phyloP scores from a whole-genome alignment of 1,140 invertebrate species.

The Lasioglossum baleicum region DNA sequence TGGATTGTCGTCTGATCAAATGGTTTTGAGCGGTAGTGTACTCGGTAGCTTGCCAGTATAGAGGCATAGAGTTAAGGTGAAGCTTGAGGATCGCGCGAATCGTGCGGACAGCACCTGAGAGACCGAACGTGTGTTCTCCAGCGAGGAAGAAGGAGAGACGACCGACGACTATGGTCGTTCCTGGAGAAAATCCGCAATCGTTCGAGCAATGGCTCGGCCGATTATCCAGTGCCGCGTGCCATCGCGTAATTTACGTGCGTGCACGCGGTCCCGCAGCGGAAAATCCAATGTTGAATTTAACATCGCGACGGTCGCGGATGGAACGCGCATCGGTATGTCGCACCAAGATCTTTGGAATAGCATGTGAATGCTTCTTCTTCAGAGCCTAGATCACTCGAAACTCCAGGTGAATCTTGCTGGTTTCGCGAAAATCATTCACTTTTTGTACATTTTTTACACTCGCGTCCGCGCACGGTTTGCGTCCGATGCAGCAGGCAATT shows the following conservation, averaged over 20 bases:
- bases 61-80: constrained; percentile 45
- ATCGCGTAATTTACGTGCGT: constrained; percentile 41
- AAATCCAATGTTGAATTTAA: constrained; percentile 42
- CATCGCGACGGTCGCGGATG: neutral
- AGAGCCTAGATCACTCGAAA: neutral
- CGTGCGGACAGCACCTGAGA: neutral
- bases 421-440: constrained; percentile 33
- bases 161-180: neutral
- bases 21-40: neutral
- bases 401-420: neutral
- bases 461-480: neutral
- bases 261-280: constrained; percentile 4
- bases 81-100: constrained; percentile 4
- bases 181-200: neutral
- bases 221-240: constrained; percentile 27
- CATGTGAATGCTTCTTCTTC: neutral
- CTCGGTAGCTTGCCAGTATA: constrained; percentile 69
- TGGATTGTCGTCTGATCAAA: too few species aligned
- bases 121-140: neutral
- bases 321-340: constrained; percentile 1
- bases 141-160: neutral
- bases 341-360: neutral
- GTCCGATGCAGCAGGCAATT: neutral
- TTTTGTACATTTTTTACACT: constrained; percentile 45
- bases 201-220: neutral